Conservation (phyloP, 2,888 invertebrate species). For the Standfussiana lucernea region DNA sequence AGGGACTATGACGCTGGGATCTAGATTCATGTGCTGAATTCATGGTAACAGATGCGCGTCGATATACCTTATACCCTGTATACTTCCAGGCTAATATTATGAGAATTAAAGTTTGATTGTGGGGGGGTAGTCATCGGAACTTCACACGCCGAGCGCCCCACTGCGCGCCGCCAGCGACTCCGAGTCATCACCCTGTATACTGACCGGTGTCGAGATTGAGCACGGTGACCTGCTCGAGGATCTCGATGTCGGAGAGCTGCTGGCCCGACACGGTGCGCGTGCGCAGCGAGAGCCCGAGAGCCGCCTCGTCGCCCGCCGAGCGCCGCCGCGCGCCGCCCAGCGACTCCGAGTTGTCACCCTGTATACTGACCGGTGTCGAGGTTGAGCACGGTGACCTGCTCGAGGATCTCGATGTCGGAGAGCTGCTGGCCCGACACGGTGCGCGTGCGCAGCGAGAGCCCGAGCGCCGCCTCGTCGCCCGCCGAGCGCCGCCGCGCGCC, state of each 20-base stretch:
- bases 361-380: conserved; percentile 90
- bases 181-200: conserved; percentile 1
- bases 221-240: conserved; percentile 32
- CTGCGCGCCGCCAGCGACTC: too few species aligned
- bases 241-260: conserved; percentile 22
- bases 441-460: conserved; percentile 92
- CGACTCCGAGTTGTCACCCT: conserved; percentile 65
- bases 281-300: background rate
- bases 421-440: conserved; percentile 96
- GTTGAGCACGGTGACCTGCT: conserved; percentile 96
- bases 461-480: conserved; percentile 94
- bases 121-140: too few species aligned
- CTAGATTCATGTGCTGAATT: background rate
- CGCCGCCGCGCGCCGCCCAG: conserved; percentile 88
- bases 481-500: conserved; percentile 94
- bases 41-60: background rate
- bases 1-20: background rate
- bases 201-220: conserved; percentile 27
- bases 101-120: too few species aligned
- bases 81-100: background rate
- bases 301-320: conserved; percentile 81
- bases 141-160: background rate
- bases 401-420: conserved; percentile 97
- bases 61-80: too few species aligned
- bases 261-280: conserved; percentile 1